These are phyloP conservation scores for Rhamphomyia laevipes DNA, from an alignment of 2,888 invertebrate genomes.

Conservation along the genomic window DNA sequence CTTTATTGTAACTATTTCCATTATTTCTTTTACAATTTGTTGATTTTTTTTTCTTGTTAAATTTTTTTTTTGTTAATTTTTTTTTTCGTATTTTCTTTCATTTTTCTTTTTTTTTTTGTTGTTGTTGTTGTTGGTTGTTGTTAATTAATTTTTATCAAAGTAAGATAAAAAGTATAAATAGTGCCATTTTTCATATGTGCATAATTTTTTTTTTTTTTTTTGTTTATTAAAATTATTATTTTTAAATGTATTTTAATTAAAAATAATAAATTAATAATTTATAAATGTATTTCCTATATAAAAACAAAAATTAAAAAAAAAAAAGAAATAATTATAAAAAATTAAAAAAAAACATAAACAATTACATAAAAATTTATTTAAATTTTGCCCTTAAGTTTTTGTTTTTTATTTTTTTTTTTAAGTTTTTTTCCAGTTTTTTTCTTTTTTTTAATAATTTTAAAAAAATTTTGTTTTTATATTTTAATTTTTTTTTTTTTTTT, in stretches of 20 bases:
- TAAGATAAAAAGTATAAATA: slow-evolving; percentile 3
- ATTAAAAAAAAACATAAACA: no score
- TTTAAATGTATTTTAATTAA: neutral
- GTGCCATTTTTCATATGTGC: slow-evolving; percentile 3
- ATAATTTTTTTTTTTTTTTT: neutral
- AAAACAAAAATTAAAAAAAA: neutral
- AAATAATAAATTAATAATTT: neutral
- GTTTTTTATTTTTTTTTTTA: neutral
- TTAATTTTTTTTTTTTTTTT: neutral
- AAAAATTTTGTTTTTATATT: neutral
- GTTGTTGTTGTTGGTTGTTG: neutral
- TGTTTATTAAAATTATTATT: neutral
- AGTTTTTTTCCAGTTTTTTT: neutral
- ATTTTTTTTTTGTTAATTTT: neutral
- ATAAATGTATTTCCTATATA: neutral
- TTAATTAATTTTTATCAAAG: slow-evolving; percentile 1
- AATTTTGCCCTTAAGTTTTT: neutral
- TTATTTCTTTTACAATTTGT: neutral
- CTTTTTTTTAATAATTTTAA: neutral
- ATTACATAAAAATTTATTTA: no score
- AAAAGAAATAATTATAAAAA: no score
- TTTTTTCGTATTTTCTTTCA: neutral
- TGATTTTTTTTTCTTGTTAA: neutral
- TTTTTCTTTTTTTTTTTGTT: neutral
- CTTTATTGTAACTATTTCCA: slow-evolving; percentile 1